Conservation (phyloP, 2,113 vertebrate genomes). For the Nasalis larvatus region DNA sequence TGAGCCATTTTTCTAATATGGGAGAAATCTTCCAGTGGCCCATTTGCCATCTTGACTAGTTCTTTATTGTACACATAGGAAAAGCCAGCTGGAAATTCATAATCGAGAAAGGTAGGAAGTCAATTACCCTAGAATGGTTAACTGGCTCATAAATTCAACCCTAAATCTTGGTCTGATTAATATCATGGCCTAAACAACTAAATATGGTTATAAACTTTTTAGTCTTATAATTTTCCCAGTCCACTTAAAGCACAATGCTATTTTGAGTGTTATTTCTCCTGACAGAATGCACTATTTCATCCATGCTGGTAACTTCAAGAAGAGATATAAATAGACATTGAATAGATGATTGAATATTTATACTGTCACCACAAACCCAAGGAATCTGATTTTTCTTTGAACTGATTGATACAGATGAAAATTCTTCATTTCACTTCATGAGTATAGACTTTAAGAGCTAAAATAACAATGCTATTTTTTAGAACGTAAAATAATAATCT, state of each 20-base stretch:
- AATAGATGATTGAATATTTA: slow-evolving; percentile 39
- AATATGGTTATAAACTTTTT: not conserved
- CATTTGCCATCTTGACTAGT: not conserved
- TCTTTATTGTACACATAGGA: not conserved
- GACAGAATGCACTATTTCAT: slow-evolving; percentile 42
- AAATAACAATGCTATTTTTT: slow-evolving; percentile 14
- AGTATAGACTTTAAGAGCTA: slow-evolving; percentile 1
- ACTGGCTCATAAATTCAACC: not conserved
- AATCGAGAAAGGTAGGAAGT: not conserved
- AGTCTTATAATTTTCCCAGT: not conserved
- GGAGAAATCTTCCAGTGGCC: not conserved
- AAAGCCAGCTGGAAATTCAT: not conserved
- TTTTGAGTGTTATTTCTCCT: slow-evolving; percentile 29
- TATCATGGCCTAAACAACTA: not conserved
- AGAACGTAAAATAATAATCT: slow-evolving; percentile 18
- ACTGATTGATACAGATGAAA: slow-evolving; percentile 7
- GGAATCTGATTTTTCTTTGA: slow-evolving; percentile 52
- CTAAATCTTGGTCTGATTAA: not conserved
- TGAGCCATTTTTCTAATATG: not conserved
- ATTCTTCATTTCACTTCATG: slow-evolving; percentile 47
- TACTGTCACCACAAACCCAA: slow-evolving; percentile 28
- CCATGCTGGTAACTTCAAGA: slow-evolving; percentile 36
- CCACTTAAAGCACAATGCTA: not conserved
- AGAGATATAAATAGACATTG: slow-evolving; percentile 29
- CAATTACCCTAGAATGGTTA: not conserved